Conservation (phyloP, 1,140 invertebrate species). For the Pentalonia nigronervosa region DNA sequence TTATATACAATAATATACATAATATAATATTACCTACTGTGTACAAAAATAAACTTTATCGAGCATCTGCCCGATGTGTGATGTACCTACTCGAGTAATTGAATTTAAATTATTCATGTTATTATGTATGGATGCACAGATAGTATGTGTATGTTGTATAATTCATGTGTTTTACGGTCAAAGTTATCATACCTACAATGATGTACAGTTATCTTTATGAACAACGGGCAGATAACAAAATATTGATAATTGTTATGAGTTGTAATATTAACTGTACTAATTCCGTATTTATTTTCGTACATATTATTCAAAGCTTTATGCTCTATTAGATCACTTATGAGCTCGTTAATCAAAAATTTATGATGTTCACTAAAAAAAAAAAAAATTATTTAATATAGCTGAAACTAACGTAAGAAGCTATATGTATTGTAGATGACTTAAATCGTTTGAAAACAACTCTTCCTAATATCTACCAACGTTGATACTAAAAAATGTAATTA, state of each 20-base stretch:
- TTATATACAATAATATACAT: not conserved
- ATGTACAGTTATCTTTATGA: not conserved
- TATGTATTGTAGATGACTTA: too few species aligned
- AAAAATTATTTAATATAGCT: too few species aligned
- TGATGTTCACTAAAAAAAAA: too few species aligned
- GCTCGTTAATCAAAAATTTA: too few species aligned
- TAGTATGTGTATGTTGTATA: not conserved
- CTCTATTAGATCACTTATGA: too few species aligned
- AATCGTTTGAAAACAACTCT: too few species aligned
- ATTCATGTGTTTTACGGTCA: not conserved
- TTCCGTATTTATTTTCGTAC: not conserved
- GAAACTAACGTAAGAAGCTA: too few species aligned
- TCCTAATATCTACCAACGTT: too few species aligned
- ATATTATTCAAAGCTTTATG: not conserved
- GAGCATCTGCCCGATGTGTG: not conserved
- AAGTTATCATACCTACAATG: not conserved
- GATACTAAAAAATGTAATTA: too few species aligned
- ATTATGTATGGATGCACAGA: not conserved
- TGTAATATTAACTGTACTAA: not conserved
- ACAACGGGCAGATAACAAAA: not conserved
- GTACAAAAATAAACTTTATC: not conserved
- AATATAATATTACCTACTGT: not conserved
- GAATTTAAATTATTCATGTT: not conserved
- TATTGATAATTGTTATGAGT: not conserved
- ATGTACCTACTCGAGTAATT: not conserved